A percentile compares a stretch with the other conserved stretches of the same genome.
phyloP scores from a whole-genome alignment of 2,113 vertebrate species.

The Pleuronectes platessa region DNA sequence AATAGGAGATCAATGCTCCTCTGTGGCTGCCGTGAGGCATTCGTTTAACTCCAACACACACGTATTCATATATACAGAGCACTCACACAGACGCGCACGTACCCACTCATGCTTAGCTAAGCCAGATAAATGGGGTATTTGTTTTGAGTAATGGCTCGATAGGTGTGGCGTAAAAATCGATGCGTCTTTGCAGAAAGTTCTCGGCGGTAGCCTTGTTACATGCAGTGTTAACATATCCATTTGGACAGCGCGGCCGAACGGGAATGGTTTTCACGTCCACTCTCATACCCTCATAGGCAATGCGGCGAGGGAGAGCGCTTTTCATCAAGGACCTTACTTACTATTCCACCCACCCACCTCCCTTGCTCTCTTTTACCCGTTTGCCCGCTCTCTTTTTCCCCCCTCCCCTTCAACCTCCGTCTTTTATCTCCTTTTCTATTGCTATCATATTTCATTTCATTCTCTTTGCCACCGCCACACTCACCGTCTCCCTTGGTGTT shows the following conservation, averaged over 20 bases:
- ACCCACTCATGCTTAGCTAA: constrained; percentile 67
- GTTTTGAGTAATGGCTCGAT: constrained; percentile 83
- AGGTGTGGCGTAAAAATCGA: constrained; percentile 78
- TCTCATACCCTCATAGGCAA: constrained; percentile 58
- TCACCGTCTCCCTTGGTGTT: constrained; percentile 34
- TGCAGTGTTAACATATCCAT: constrained; percentile 76
- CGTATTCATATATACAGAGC: not conserved
- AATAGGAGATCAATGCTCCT: constrained; percentile 75
- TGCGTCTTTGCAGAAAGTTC: constrained; percentile 73
- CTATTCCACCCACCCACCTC: constrained; percentile 65
- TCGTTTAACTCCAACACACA: constrained; percentile 57
- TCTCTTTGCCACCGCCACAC: constrained; percentile 10
- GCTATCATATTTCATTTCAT: constrained; percentile 61
- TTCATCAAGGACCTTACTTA: constrained; percentile 73
- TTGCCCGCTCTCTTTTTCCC: constrained; percentile 40
- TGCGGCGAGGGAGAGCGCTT: constrained; percentile 62
- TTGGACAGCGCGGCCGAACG: constrained; percentile 65
- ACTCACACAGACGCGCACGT: constrained; percentile 23
- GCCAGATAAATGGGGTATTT: constrained; percentile 81
- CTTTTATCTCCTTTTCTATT: constrained; percentile 67
- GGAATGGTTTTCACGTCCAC: constrained; percentile 69
- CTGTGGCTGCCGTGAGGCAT: constrained; percentile 59
- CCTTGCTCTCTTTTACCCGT: constrained; percentile 47
- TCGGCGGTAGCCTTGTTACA: constrained; percentile 66
- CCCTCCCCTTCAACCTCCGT: constrained; percentile 46